phyloP scores from a whole-genome alignment of 1,140 invertebrate species.

The Ooceraea biroi region DNA sequence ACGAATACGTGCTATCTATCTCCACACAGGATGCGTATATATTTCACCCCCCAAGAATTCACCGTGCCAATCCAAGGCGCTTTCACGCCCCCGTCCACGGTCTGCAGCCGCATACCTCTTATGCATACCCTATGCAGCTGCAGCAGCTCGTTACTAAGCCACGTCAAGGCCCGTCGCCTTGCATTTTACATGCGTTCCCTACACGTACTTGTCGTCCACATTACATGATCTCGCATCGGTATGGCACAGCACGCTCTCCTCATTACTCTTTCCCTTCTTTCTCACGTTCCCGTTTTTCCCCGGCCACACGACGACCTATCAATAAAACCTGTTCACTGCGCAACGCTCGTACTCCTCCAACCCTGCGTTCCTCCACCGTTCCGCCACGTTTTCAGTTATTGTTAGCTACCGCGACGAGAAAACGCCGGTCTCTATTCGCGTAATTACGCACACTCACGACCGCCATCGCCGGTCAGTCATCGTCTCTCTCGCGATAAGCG shows the following conservation, averaged over 20 bases:
- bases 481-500: conserved; percentile 15
- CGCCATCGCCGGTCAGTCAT: conserved; percentile 24
- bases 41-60: conserved; percentile 66
- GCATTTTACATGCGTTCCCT: conserved; percentile 75
- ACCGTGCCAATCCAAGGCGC: conserved; percentile 66
- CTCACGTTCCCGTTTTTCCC: conserved; percentile 72
- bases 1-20: conserved; percentile 7
- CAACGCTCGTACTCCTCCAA: conserved; percentile 12
- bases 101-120: conserved; percentile 54
- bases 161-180: conserved; percentile 74
- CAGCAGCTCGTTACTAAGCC: conserved; percentile 71
- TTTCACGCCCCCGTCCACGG: conserved; percentile 64
- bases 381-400: conserved; percentile 37
- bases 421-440: conserved; percentile 14
- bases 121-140: conserved; percentile 70
- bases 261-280: conserved; percentile 72
- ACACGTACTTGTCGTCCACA: conserved; percentile 74
- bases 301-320: conserved; percentile 65
- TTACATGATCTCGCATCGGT: conserved; percentile 75
- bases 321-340: conserved; percentile 70
- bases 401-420: conserved; percentile 26
- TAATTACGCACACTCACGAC: conserved; percentile 31
- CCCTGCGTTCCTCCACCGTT: background rate
- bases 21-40: conserved; percentile 16
- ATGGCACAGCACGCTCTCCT: conserved; percentile 72